Percentiles rank a stretch among this genome's conserved stretches.
Conservation (phyloP, 2,797 vertebrate genomes). For the Rhincodon typus region DNA sequence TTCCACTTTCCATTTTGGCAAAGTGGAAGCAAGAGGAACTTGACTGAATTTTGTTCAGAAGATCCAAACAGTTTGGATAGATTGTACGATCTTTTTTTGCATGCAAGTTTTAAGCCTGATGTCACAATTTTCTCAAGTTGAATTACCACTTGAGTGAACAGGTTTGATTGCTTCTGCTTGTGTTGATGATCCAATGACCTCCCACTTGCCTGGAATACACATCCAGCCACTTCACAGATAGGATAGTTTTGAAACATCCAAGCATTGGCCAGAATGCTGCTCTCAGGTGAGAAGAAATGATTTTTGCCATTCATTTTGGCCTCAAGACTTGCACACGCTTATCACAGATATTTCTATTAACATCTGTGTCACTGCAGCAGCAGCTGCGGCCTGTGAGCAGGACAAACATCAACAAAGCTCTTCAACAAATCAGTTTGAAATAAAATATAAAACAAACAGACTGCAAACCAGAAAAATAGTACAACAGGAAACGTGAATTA, state of each 20-base stretch:
- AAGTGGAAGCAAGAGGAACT: background rate
- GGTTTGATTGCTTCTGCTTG: background rate
- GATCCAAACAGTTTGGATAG: background rate
- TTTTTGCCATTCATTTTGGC: background rate
- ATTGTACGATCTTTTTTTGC: background rate
- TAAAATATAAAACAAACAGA: background rate
- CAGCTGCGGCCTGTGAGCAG: background rate
- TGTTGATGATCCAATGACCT: background rate
- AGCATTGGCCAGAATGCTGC: background rate
- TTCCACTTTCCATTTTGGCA: background rate
- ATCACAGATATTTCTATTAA: background rate
- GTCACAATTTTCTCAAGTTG: background rate
- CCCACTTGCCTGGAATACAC: background rate
- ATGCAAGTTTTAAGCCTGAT: background rate
- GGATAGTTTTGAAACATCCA: background rate
- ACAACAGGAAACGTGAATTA: background rate
- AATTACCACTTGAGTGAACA: background rate
- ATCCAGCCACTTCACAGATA: background rate
- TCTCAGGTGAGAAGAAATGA: background rate
- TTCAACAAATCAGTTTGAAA: background rate
- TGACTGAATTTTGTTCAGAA: background rate
- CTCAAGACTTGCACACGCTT: background rate
- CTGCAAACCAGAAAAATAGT: background rate
- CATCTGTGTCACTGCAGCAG: background rate
- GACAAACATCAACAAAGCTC: background rate